phyloP scores from a whole-genome alignment of 2,888 invertebrate species.

The Crepidodera aurea region DNA sequence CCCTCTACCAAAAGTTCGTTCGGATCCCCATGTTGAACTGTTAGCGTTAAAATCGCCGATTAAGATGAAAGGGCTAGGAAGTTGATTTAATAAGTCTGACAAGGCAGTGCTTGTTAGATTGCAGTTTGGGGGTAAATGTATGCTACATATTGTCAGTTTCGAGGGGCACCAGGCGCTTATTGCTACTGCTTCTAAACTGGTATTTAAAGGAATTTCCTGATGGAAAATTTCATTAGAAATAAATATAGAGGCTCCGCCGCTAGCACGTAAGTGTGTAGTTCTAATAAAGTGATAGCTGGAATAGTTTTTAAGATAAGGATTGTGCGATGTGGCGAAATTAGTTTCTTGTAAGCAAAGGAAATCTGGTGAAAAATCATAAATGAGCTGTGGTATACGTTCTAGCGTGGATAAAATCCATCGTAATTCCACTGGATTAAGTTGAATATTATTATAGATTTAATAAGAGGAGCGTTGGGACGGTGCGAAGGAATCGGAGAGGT shows the following conservation, averaged over 20 bases:
- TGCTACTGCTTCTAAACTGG: slow-evolving; percentile 4
- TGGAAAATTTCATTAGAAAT: background rate
- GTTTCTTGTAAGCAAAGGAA: slow-evolving; percentile 15
- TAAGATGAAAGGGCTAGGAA: background rate
- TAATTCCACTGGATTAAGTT: slow-evolving; percentile 17
- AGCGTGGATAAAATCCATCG: slow-evolving; percentile 15
- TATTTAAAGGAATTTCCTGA: slow-evolving; percentile 1
- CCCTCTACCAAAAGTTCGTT: slow-evolving; percentile 4
- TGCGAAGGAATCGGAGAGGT: background rate
- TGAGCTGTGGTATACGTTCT: background rate
- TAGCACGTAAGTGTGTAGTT: background rate
- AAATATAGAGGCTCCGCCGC: slow-evolving; percentile 1
- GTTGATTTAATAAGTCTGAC: background rate
- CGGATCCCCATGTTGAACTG: slow-evolving; percentile 12
- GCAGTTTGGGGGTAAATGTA: slow-evolving; percentile 4
- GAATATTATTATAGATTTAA: background rate
- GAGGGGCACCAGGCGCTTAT: slow-evolving; percentile 2
- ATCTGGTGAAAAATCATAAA: background rate
- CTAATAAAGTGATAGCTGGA: slow-evolving; percentile 1
- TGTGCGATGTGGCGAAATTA: slow-evolving; percentile 11
- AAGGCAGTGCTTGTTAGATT: background rate
- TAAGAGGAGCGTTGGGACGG: background rate
- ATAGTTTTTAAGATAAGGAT: slow-evolving; percentile 10
- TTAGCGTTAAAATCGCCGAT: slow-evolving; percentile 12
- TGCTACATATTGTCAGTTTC: slow-evolving; percentile 3